Conservation (phyloP, 2,888 invertebrate genomes). For the Autographa pulchrina region DNA sequence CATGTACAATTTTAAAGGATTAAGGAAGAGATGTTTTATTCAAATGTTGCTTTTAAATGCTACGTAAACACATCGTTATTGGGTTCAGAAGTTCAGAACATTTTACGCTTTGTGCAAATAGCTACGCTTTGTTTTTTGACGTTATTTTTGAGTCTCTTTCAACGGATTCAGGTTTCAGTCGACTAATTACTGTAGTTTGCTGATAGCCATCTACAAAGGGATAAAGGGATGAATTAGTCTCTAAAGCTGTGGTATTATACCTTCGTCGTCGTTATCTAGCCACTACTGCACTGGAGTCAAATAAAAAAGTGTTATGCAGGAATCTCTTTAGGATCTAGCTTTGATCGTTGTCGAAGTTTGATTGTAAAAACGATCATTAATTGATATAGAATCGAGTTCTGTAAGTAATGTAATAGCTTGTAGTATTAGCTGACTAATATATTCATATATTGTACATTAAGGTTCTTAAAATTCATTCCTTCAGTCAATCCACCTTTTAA, state of each 20-base stretch:
- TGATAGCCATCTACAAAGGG: conserved; percentile 67
- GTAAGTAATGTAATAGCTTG: conserved; percentile 62
- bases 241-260: conserved; percentile 53
- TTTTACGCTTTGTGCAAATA: conserved; percentile 59
- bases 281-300: conserved; percentile 72
- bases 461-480: too few relatives aligned
- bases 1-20: conserved; percentile 20
- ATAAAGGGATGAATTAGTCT: conserved; percentile 61
- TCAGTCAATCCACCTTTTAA: too few relatives aligned
- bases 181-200: conserved; percentile 65
- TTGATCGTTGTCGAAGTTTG: conserved; percentile 60
- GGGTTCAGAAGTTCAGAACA: conserved; percentile 57
- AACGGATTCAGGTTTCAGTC: conserved; percentile 66
- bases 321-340: conserved; percentile 64
- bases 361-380: conserved; percentile 66
- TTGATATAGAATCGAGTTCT: conserved; percentile 64
- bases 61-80: conserved; percentile 29
- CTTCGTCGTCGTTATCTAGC: conserved; percentile 63
- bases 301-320: conserved; percentile 53
- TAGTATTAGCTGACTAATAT: not conserved
- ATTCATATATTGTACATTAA: too few relatives aligned
- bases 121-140: conserved; percentile 63
- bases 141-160: conserved; percentile 60
- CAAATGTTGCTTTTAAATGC: conserved; percentile 6
- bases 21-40: conserved; percentile 2